Conservation (phyloP, 2,113 vertebrate genomes). For the Calonectris borealis region DNA sequence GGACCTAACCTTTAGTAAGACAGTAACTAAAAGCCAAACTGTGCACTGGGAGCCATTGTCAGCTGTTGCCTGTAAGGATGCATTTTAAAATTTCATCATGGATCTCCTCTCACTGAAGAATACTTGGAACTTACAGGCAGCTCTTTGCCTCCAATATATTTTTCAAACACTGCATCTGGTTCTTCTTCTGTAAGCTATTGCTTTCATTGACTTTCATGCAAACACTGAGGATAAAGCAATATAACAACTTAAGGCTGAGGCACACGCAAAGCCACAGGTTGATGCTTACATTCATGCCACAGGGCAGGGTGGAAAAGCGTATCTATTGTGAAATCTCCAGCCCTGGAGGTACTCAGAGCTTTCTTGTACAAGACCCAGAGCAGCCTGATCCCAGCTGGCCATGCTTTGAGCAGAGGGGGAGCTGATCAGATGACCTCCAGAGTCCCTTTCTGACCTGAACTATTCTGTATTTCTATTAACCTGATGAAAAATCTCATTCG, state of each 20-base stretch:
- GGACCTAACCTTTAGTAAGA: background rate
- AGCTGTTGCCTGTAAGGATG: background rate
- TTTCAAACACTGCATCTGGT: background rate
- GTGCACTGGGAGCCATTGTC: background rate
- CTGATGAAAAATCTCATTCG: background rate
- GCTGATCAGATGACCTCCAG: background rate
- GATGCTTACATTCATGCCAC: background rate
- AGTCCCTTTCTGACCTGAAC: background rate
- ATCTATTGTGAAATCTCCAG: background rate
- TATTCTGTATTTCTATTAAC: background rate
- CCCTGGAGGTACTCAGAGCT: background rate
- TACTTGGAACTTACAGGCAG: background rate
- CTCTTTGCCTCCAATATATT: background rate
- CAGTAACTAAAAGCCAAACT: background rate
- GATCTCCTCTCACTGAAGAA: background rate
- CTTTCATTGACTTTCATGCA: background rate
- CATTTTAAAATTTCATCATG: background rate
- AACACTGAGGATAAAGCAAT: background rate
- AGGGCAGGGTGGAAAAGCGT: background rate
- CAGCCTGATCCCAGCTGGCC: background rate
- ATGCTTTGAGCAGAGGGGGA: background rate
- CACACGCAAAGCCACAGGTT: background rate
- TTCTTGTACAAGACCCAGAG: background rate
- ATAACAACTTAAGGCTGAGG: background rate
- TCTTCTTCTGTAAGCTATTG: background rate